Conservation (phyloP, 2,888 invertebrate genomes). For the Ethmia dodecea region DNA sequence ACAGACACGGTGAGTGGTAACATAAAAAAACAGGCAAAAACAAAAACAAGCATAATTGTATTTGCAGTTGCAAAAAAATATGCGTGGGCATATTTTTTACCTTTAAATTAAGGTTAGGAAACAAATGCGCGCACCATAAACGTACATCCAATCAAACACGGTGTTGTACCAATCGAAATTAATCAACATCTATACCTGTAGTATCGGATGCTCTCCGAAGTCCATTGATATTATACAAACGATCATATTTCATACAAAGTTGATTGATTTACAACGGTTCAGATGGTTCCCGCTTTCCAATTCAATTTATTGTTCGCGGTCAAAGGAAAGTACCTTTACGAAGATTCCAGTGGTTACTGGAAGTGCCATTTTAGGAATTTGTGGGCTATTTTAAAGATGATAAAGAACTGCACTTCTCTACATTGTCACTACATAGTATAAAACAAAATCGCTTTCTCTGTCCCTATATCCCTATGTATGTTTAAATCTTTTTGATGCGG, state of each 20-base stretch:
- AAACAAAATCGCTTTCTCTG: too few species aligned
- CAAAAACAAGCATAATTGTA: too few species aligned
- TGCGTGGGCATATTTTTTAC: too few species aligned
- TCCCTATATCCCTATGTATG: too few species aligned
- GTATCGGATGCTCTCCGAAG: slow-evolving; percentile 13
- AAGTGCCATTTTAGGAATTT: not conserved
- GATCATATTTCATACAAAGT: slow-evolving; percentile 55
- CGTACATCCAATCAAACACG: slow-evolving; percentile 21
- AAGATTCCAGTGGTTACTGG: not conserved
- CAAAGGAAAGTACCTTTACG: slow-evolving; percentile 30
- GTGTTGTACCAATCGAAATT: slow-evolving; percentile 34
- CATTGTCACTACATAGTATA: too few species aligned
- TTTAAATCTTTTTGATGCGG: too few species aligned
- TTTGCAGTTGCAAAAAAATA: too few species aligned
- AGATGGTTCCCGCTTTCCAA: slow-evolving; percentile 52
- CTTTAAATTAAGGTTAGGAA: too few species aligned
- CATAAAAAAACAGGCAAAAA: too few species aligned
- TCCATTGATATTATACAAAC: slow-evolving; percentile 47
- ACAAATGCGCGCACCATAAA: slow-evolving; percentile 15
- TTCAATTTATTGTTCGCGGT: slow-evolving; percentile 57
- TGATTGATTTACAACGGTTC: slow-evolving; percentile 61
- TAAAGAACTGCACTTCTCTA: too few species aligned
- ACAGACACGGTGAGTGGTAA: too few species aligned
- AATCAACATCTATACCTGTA: slow-evolving; percentile 43
- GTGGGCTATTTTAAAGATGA: too few species aligned